phyloP scores from a whole-genome alignment of 35 echinoderm and acorn worm species.

The Amphiura filiformis region DNA sequence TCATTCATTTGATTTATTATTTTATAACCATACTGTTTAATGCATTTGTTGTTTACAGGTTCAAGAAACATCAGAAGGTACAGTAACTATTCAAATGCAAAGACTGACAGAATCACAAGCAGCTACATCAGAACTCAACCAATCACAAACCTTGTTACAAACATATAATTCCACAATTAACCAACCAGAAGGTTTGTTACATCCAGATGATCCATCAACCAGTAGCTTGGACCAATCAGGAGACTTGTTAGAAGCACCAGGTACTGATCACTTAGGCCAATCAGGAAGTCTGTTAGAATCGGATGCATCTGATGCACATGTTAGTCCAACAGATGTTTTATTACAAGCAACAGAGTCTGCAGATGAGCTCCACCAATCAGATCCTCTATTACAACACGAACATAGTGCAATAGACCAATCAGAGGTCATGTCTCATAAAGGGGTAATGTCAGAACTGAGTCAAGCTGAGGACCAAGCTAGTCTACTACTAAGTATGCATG shows the following conservation, averaged over 20 bases:
- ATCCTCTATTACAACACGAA: constrained; percentile 16
- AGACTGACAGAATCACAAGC: constrained; percentile 15
- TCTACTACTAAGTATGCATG: constrained; percentile 6
- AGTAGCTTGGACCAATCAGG: constrained; percentile 13
- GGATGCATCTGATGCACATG: neutral
- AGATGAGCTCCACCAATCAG: constrained; percentile 21
- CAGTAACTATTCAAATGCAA: constrained; percentile 11
- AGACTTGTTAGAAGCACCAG: neutral
- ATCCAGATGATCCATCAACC: constrained; percentile 11
- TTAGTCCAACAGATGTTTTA: neutral
- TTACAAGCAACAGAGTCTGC: neutral
- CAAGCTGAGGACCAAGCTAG: constrained; percentile 4
- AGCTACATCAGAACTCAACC: constrained; percentile 11
- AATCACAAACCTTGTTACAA: constrained; percentile 13
- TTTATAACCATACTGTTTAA: too few relatives aligned
- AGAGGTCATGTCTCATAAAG: constrained; percentile 14
- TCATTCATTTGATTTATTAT: too few relatives aligned
- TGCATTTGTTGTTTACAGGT: too few relatives aligned
- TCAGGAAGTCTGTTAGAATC: constrained; percentile 29
- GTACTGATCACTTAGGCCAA: constrained; percentile 7
- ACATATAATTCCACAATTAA: neutral
- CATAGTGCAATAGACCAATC: constrained; percentile 34
- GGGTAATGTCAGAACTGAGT: neutral
- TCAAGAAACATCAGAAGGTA: neutral
- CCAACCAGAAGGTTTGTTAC: neutral